phyloP scores from a whole-genome alignment of 2,113 vertebrate genomes.

The Ctenomys sociabilis region DNA sequence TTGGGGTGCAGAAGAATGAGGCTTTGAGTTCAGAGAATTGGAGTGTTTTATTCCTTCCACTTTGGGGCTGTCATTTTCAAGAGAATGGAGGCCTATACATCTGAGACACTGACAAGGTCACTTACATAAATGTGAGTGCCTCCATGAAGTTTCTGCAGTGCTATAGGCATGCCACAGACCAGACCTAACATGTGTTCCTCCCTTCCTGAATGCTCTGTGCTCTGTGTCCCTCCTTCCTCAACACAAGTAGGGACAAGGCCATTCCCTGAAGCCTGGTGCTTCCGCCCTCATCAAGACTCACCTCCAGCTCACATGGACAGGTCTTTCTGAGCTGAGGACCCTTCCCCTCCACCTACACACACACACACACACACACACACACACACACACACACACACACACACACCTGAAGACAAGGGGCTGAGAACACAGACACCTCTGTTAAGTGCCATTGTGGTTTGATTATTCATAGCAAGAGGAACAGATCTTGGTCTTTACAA shows the following conservation, averaged over 20 bases:
- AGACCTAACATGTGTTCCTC: not conserved
- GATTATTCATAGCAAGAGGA: not conserved
- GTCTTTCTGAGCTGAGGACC: not conserved
- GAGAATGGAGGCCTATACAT: not conserved
- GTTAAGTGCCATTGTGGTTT: not conserved
- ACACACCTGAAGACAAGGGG: not conserved
- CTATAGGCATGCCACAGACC: not conserved
- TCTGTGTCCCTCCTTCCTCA: not conserved
- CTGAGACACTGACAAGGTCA: not conserved
- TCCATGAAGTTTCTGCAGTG: not conserved
- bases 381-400: too few species aligned
- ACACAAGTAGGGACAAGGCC: rapidly evolving
- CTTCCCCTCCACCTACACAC: not conserved
- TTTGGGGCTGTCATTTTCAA: not conserved
- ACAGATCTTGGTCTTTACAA: not conserved
- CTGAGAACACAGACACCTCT: not conserved
- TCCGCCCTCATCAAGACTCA: not conserved
- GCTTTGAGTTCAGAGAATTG: not conserved
- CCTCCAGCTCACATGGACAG: not conserved
- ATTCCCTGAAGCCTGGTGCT: not conserved
- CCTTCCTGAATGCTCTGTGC: not conserved
- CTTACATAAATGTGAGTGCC: not conserved
- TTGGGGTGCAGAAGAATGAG: not conserved
- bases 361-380: too few species aligned
- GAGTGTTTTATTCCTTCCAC: not conserved